Evolutionary conservation across 2,888 invertebrate species (phyloP).

Genomic region (Lasius fuliginosus): DNA sequence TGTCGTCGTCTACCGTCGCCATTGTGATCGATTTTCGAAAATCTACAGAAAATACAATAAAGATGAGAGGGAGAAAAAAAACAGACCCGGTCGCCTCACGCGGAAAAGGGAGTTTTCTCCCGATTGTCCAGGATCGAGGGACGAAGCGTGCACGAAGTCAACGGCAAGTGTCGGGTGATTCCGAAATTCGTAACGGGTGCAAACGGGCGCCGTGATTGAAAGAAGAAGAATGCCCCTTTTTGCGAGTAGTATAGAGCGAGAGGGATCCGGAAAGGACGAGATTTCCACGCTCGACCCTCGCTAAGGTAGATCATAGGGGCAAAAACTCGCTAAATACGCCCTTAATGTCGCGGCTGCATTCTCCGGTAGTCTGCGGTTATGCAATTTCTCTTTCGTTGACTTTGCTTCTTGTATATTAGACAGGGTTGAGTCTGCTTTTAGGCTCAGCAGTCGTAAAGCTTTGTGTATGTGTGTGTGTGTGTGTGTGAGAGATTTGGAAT

Average conservation of each 20-base stretch:
- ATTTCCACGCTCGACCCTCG: constrained; percentile 78
- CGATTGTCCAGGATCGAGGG: constrained; percentile 57
- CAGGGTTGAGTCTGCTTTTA: constrained; percentile 12
- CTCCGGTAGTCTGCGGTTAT: constrained; percentile 71
- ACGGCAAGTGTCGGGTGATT: constrained; percentile 75
- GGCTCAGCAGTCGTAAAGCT: not conserved
- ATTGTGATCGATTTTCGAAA: constrained; percentile 68
- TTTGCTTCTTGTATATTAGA: constrained; percentile 16
- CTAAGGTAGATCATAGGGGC: constrained; percentile 50
- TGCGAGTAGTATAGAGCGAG: not conserved
- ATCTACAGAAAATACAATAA: constrained; percentile 50
- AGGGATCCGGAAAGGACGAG: constrained; percentile 58
- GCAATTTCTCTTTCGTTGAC: constrained; percentile 66
- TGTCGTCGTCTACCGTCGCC: constrained; percentile 45
- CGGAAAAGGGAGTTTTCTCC: constrained; percentile 43
- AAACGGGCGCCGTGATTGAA: constrained; percentile 63
- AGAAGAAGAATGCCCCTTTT: constrained; percentile 49
- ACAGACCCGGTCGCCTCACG: constrained; percentile 29
- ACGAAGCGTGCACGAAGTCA: constrained; percentile 71
- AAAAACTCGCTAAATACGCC: constrained; percentile 81
- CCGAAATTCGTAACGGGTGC: constrained; percentile 74
- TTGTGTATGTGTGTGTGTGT: not conserved
- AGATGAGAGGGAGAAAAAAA: constrained; percentile 45
- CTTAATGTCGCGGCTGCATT: constrained; percentile 76
- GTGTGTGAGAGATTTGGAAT: not conserved